Conservation (phyloP, 2,797 vertebrate species). For the Podarcis lilfordi region DNA sequence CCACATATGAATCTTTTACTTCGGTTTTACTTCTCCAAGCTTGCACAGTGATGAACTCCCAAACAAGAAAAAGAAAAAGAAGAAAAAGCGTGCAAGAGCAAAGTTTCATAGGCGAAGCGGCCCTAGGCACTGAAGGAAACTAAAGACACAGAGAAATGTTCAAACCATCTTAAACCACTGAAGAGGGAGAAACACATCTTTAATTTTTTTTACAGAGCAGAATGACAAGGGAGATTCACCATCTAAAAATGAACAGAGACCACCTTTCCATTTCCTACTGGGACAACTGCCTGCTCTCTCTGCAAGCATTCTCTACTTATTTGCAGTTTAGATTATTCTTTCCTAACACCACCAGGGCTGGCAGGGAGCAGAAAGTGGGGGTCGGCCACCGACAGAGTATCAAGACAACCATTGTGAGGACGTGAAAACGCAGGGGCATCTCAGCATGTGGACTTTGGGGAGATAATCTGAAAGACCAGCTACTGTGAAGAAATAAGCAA, state of each 20-base stretch:
- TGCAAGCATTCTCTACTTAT: not conserved
- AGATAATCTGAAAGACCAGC: not conserved
- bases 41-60: not conserved
- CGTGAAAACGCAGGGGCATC: not conserved
- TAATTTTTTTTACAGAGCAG: not conserved
- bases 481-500: not conserved
- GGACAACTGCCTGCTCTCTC: not conserved
- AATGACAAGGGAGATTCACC: not conserved
- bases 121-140: not conserved
- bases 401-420: not conserved
- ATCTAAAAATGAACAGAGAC: not conserved
- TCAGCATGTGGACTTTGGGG: not conserved
- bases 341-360: not conserved
- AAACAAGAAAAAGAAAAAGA: not conserved
- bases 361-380: not conserved
- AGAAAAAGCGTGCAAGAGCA: not conserved
- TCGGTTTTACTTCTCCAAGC: conserved; percentile 5
- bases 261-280: not conserved
- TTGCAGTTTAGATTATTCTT: not conserved
- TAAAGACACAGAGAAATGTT: not conserved
- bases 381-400: not conserved
- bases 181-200: not conserved
- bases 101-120: not conserved
- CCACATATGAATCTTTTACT: not conserved
- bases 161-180: not conserved